Evolutionary conservation across 2,113 vertebrate species (phyloP), one percentile per base, ranked within the genome.

Genomic region (Pheucticus melanocephalus): DNA sequence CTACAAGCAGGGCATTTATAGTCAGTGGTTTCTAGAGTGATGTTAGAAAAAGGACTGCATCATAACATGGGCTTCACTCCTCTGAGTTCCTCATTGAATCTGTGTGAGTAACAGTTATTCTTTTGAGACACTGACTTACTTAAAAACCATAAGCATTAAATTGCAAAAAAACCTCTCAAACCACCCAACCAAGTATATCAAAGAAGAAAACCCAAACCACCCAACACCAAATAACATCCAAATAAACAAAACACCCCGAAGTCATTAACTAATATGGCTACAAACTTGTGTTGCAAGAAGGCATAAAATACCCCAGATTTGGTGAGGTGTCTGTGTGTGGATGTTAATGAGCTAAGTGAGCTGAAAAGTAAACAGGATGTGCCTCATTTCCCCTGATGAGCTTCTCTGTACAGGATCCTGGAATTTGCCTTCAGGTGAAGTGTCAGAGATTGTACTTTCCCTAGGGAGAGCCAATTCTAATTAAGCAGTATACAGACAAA

Each of bases 311-410:
- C 21, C 39, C 79, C 63, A 30, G 16, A 60, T n/a, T 65, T 70
- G 64, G 63, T 70, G 87, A 94, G 42, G 35, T 88, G 75, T 69
- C 81, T 35, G 25, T 59, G 56, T 51, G 2, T 42, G 45, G 86
- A 61, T 92, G 68, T 83, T 95, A 86, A 95, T 90, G 85, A 94
- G 83, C 51, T 45, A 88, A 97, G 80, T 16, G 69, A 95, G 93
- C 87, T 90, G 92, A 63, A 91, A 81, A 86, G 85, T 66, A 95
- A 96, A 97, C 93, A 96, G 94, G 94, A 97, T 78, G 93, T 92
- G 90, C 82, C 93, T 96, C 93, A 95, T 97, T 96, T 97, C 93
- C 94, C 82, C 56, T 86, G 95, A 94, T 88, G 92, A 90, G 95
- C 84, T 96, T 71, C 88, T 88, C 86, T 63, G 56, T 71, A 44